These are phyloP conservation scores for Bhutanitis thaidina DNA, from an alignment of 2,888 invertebrate species.

Conservation along the genomic window DNA sequence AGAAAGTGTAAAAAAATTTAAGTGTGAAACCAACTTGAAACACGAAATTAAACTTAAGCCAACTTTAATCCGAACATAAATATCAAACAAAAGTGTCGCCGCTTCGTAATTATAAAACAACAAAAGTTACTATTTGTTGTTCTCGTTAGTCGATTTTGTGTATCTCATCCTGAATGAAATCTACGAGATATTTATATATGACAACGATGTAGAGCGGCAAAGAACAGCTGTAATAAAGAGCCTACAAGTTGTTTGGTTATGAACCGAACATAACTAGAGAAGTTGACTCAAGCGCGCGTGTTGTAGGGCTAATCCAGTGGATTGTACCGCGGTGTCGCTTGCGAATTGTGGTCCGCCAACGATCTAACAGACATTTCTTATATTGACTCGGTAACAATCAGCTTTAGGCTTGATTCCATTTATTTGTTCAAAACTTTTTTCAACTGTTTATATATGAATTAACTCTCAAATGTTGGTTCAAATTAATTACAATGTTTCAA, in stretches of 20 bases:
- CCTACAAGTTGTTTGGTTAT: conserved; percentile 76
- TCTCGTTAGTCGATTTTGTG: neutral
- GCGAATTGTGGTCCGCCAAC: conserved; percentile 33
- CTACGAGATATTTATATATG: conserved; percentile 61
- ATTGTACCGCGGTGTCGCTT: conserved; percentile 52
- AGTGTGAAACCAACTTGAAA: no score
- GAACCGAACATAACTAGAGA: conserved; percentile 68
- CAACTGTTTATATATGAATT: neutral
- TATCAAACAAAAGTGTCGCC: no score
- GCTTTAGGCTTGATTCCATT: conserved; percentile 23
- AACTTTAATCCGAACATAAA: no score
- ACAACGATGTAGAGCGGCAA: conserved; percentile 67
- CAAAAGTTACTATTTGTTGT: neutral
- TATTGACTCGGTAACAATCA: conserved; percentile 53
- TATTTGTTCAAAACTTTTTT: conserved; percentile 1
- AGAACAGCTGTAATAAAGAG: conserved; percentile 78
- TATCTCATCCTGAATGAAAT: conserved; percentile 22
- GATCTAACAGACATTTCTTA: conserved; percentile 46
- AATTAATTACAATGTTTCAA: conserved; percentile 2
- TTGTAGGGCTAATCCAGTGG: conserved; percentile 67
- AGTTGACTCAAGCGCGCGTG: conserved; percentile 61
- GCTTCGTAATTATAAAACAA: neutral
- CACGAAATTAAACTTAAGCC: no score
- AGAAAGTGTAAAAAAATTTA: no score
- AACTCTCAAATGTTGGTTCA: neutral